Evolutionary conservation across 2,888 invertebrate genomes (phyloP).

Genomic region (Cosmorhoe ocellata): DNA sequence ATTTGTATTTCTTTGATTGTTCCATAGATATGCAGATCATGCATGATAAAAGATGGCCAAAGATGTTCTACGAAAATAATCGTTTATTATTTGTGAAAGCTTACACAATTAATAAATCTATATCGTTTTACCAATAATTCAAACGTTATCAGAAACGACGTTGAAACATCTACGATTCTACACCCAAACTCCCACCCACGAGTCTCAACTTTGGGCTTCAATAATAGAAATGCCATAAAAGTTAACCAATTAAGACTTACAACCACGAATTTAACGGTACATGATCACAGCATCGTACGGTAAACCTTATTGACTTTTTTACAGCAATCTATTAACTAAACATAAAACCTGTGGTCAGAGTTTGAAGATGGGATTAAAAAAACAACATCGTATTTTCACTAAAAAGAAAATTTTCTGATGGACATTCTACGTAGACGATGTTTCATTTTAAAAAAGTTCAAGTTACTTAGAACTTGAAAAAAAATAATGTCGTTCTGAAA

Average conservation of each 20-base stretch:
- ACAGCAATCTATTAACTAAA: slow-evolving; percentile 37
- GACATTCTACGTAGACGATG: too few species aligned
- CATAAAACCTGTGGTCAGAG: slow-evolving; percentile 18
- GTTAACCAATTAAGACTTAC: slow-evolving; percentile 37
- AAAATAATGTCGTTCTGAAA: too few species aligned
- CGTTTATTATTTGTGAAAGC: neutral
- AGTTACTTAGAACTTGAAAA: too few species aligned
- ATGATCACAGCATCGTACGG: slow-evolving; percentile 39
- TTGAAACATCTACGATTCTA: slow-evolving; percentile 12
- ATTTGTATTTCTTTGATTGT: too few species aligned
- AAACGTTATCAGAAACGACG: slow-evolving; percentile 24
- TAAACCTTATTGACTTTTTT: slow-evolving; percentile 37
- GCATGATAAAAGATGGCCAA: too few species aligned
- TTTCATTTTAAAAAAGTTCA: too few species aligned
- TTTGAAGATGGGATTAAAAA: neutral
- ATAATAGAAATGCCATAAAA: slow-evolving; percentile 45
- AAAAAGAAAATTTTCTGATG: too few species aligned
- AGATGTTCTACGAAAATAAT: too few species aligned
- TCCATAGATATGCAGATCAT: too few species aligned
- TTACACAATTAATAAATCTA: neutral
- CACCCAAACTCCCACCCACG: slow-evolving; percentile 30
- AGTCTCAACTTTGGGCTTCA: slow-evolving; percentile 32
- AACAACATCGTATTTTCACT: too few species aligned
- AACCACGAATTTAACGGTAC: slow-evolving; percentile 24
- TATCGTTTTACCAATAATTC: slow-evolving; percentile 15